Percentiles rank a stretch among this genome's conserved stretches.
These are phyloP conservation scores for Hesperophylax magnus DNA, from an alignment of 1,140 invertebrate genomes.

Conservation along the genomic window DNA sequence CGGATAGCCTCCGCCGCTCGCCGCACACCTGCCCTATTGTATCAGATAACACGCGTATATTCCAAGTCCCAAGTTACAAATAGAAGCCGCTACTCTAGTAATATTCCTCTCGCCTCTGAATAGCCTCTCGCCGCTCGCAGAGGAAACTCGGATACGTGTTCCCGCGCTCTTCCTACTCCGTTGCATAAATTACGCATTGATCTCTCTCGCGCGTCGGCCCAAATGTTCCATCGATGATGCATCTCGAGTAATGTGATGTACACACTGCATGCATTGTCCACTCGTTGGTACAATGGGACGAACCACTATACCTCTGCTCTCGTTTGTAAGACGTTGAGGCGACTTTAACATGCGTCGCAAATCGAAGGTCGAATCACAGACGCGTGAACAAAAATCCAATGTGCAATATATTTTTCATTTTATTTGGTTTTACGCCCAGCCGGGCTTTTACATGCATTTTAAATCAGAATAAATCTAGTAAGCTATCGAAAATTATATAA, in stretches of 20 bases:
- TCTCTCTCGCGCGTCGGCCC: not conserved
- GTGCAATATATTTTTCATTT: too few relatives aligned
- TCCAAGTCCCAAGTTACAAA: slow-evolving; percentile 5
- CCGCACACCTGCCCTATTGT: not conserved
- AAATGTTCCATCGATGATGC: slow-evolving; percentile 35
- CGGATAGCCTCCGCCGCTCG: too few relatives aligned
- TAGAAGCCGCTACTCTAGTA: slow-evolving; percentile 1
- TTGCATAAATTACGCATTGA: slow-evolving; percentile 5
- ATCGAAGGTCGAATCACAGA: too few relatives aligned
- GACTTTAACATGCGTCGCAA: too few relatives aligned
- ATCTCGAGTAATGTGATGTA: slow-evolving; percentile 16
- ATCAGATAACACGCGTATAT: slow-evolving; percentile 15
- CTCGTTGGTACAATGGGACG: not conserved
- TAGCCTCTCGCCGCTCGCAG: not conserved
- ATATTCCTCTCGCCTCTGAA: too few relatives aligned
- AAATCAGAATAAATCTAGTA: too few relatives aligned
- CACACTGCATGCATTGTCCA: not conserved
- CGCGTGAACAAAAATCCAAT: too few relatives aligned
- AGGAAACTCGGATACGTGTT: not conserved
- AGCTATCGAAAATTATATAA: too few relatives aligned
- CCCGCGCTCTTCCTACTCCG: not conserved
- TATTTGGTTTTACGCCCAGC: too few relatives aligned
- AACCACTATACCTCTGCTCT: not conserved
- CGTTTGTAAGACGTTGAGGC: too few relatives aligned
- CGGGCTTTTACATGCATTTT: too few relatives aligned